Evolutionary conservation across 2,888 invertebrate species (phyloP), one percentile per base, ranked within the genome.

Genomic region (Lydus trimaculatus): DNA sequence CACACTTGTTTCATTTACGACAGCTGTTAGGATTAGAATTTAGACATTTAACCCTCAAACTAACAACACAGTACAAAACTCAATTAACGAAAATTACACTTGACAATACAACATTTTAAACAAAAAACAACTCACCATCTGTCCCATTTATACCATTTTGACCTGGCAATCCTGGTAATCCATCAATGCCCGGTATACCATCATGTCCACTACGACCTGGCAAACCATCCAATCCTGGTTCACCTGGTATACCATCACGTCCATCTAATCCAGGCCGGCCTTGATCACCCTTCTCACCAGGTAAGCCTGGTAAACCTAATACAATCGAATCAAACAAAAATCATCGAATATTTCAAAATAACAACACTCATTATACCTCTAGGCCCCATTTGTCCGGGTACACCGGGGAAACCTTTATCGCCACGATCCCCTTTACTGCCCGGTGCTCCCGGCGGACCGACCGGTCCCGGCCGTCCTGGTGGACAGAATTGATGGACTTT

Each of bases 171-270:
- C 95, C 95, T 0, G 94, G 92, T 70, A 88, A 88, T 0, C 96
- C 96, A 71, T 95, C 88, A 1, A 89, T 87, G 0, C 91, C 91
- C 0, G 90, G 88, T 58, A 87, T 80, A 0, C 95, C 95, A 77
- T 94, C 95, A 20, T 92, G 90, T 0, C 97, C 96, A 71, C 94
- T 94, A 65, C 95, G 88, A 1, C 96, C 95, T 0, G 93, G 93
- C 72, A 95, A 90, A 0, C 96, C 97, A 78, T 95, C 94, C 39
- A 96, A 85, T 0, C 97, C 96, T 0, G 96, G 96, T 79, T 95
- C 95, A 0, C 97, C 97, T 0, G 96, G 96, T 0, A 96, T 91
- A 3, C 96, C 96, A 76, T 96, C 95, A 65, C 95, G 87, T 0
- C 96, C 97, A 79, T 97, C 96, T 1, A 96, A 84, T 0, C 94